A percentile compares a stretch with the other conserved stretches of the same genome.
These are phyloP conservation scores for Embiotoca jacksoni DNA, from an alignment of 2,113 vertebrate species.

Conservation along the genomic window DNA sequence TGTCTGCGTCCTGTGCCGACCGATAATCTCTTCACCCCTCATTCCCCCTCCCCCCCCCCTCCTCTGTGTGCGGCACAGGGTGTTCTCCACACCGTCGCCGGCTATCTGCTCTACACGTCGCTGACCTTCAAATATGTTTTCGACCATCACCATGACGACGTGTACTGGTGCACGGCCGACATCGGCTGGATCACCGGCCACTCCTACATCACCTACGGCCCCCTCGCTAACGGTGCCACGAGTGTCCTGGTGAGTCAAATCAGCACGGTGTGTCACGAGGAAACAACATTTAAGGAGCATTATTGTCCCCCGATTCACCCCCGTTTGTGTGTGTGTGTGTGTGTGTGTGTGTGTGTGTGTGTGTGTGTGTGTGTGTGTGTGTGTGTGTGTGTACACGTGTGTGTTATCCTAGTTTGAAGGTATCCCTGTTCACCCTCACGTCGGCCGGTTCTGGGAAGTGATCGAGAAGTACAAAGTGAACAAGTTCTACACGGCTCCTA, in stretches of 20 bases:
- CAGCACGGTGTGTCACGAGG: no score
- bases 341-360: conserved; percentile 3
- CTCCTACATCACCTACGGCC: conserved; percentile 87
- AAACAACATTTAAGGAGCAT: no score
- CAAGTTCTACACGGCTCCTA: conserved; percentile 87
- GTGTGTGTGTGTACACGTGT: background rate
- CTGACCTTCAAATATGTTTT: conserved; percentile 87
- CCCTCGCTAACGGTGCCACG: conserved; percentile 84
- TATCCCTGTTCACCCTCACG: conserved; percentile 83
- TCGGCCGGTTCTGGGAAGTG: conserved; percentile 84
- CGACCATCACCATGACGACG: conserved; percentile 81
- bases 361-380: background rate
- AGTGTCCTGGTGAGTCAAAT: conserved; percentile 81
- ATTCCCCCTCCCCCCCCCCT: no score
- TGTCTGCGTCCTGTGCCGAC: background rate
- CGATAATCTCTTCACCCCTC: background rate
- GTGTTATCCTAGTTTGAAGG: conserved; percentile 82
- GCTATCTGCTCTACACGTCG: conserved; percentile 86
- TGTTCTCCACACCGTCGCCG: conserved; percentile 85
- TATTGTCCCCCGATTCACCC: background rate
- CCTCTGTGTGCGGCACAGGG: conserved; percentile 71
- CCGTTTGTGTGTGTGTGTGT: background rate
- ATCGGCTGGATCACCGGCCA: conserved; percentile 89
- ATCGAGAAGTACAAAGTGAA: conserved; percentile 86
- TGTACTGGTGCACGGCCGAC: conserved; percentile 88